Conservation (phyloP, 2,113 vertebrate species). For the Carettochelys insculpta region DNA sequence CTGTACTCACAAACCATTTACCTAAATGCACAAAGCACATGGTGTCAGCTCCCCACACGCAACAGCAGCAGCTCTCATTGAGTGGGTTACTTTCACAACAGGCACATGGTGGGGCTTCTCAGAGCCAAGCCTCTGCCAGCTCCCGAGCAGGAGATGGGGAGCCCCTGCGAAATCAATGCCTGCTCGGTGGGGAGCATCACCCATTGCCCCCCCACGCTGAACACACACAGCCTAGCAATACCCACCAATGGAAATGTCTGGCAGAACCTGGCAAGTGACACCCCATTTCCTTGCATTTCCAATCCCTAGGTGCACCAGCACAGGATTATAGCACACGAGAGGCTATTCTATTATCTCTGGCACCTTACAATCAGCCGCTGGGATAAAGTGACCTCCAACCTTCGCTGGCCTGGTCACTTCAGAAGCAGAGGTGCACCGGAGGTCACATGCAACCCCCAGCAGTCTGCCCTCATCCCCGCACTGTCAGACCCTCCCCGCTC, state of each 20-base stretch:
- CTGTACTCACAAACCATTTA: constrained; percentile 98
- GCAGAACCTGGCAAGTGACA: neutral
- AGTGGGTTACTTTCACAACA: neutral
- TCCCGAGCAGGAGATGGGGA: neutral
- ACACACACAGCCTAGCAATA: neutral
- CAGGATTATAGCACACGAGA: neutral
- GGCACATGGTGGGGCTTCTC: neutral
- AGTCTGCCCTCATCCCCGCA: no score
- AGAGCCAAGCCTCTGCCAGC: neutral
- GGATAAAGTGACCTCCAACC: neutral
- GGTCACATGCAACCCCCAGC: no score
- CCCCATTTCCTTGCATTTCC: neutral
- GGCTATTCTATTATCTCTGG: no score
- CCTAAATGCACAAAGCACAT: constrained; percentile 63
- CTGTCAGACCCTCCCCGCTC: no score
- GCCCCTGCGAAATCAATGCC: neutral
- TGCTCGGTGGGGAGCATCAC: neutral
- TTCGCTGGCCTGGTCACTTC: neutral
- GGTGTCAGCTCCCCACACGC: neutral
- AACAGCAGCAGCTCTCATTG: no score
- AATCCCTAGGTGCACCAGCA: neutral
- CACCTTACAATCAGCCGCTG: no score
- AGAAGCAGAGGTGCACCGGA: no score
- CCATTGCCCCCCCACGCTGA: neutral
- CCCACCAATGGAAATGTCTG: neutral